phyloP scores from a whole-genome alignment of 1,140 invertebrate genomes.

The Thalassaphorura encarpata region DNA sequence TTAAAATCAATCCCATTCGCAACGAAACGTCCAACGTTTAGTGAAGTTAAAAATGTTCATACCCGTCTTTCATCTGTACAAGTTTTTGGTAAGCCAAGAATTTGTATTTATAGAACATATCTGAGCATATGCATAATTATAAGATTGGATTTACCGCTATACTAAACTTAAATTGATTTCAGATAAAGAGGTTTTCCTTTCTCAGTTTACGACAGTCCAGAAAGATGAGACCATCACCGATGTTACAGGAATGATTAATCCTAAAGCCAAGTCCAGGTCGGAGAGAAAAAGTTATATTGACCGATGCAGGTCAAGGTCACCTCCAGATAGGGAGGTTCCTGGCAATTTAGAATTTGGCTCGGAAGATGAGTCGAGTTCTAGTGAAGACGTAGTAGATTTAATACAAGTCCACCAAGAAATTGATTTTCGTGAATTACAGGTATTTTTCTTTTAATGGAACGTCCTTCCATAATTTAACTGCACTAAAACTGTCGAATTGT shows the following conservation, averaged over 20 bases:
- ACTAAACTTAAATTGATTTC: neutral
- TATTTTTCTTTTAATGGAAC: constrained; percentile 15
- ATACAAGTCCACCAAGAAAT: no score
- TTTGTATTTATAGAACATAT: no score
- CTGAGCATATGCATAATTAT: no score
- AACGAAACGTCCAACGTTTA: constrained; percentile 67
- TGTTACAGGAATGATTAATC: neutral
- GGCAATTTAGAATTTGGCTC: constrained; percentile 38
- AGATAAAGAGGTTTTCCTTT: constrained; percentile 20
- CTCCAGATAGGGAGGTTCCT: constrained; percentile 20
- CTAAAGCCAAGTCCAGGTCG: neutral
- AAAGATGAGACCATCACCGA: constrained; percentile 4
- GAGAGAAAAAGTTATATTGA: constrained; percentile 19
- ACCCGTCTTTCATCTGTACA: constrained; percentile 57
- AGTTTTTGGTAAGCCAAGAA: constrained; percentile 59
- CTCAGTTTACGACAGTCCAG: neutral
- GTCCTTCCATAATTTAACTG: constrained; percentile 10
- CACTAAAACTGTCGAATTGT: neutral
- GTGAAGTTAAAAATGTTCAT: constrained; percentile 66
- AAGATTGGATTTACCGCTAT: neutral
- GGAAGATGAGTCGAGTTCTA: constrained; percentile 45
- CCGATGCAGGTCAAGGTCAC: constrained; percentile 25
- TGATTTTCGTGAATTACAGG: constrained; percentile 9
- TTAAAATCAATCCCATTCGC: constrained; percentile 69
- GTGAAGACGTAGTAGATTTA: constrained; percentile 21